Conservation (phyloP, 2,113 vertebrate genomes). For the Brienomyrus brachyistius region DNA sequence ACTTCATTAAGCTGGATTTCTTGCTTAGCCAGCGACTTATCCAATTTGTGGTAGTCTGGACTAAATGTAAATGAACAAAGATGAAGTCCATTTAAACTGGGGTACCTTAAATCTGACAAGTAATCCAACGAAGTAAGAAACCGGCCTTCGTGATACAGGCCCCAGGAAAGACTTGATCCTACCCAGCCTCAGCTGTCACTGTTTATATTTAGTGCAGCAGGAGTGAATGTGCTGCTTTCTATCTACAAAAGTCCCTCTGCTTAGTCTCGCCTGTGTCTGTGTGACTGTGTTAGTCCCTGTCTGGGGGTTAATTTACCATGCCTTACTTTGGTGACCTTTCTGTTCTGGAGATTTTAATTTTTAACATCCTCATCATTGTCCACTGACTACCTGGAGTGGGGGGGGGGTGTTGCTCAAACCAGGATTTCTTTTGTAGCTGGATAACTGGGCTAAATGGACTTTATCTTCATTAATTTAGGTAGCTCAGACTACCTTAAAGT, state of each 20-base stretch:
- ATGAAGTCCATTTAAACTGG: not conserved
- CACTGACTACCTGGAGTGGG: not conserved
- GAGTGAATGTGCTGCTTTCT: slow-evolving; percentile 34
- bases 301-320: not conserved
- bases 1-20: slow-evolving; percentile 22
- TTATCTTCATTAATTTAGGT: not conserved
- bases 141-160: not conserved
- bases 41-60: not conserved
- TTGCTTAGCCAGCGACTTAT: not conserved
- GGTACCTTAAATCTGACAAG: not conserved
- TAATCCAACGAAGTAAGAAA: not conserved
- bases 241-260: slow-evolving; percentile 20
- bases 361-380: slow-evolving; percentile 22
- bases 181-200: slow-evolving; percentile 52
- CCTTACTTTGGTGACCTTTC: slow-evolving; percentile 24
- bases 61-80: not conserved
- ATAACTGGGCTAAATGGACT: not conserved
- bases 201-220: slow-evolving; percentile 56
- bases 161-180: slow-evolving; percentile 34
- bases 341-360: slow-evolving; percentile 22
- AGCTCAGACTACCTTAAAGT: not conserved
- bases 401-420: not conserved
- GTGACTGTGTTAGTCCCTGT: slow-evolving; percentile 9
- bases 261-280: not conserved
- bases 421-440: not conserved